Evolutionary conservation across 2,888 invertebrate species (phyloP).

Genomic region (Polydrusus tereticollis): DNA sequence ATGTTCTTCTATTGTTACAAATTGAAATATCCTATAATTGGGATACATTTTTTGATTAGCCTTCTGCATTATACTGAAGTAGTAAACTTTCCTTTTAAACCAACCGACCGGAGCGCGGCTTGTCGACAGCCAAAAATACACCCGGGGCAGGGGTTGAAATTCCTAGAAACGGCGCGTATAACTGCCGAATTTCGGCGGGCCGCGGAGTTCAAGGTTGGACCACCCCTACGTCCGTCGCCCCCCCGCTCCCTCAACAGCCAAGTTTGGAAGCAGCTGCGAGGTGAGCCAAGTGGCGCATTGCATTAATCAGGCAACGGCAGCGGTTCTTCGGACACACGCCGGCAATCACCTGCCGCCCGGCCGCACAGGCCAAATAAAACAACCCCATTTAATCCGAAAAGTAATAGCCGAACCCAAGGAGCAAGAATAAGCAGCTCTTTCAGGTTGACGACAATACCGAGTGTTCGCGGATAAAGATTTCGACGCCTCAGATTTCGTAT

Average conservation of each 20-base stretch:
- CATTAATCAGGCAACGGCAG: slow-evolving; percentile 61
- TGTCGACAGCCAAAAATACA: slow-evolving; percentile 12
- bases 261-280: slow-evolving; percentile 57
- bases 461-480: slow-evolving; percentile 18
- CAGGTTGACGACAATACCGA: slow-evolving; percentile 33
- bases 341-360: slow-evolving; percentile 67
- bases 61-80: not conserved
- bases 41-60: too few species aligned
- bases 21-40: too few species aligned
- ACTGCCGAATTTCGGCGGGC: slow-evolving; percentile 63
- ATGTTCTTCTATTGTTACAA: too few species aligned
- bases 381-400: slow-evolving; percentile 59
- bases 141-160: slow-evolving; percentile 51
- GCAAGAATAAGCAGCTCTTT: slow-evolving; percentile 19
- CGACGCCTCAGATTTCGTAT: not conserved
- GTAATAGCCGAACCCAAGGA: slow-evolving; percentile 48
- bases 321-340: slow-evolving; percentile 69
- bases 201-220: slow-evolving; percentile 64
- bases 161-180: slow-evolving; percentile 61
- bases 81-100: not conserved
- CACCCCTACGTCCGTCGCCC: slow-evolving; percentile 60
- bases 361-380: slow-evolving; percentile 61
- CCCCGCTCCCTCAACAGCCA: slow-evolving; percentile 31
- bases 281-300: slow-evolving; percentile 57
- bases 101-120: slow-evolving; percentile 3